A percentile compares a stretch with the other conserved stretches of the same genome.
These are phyloP conservation scores for Macropis europaea DNA, from an alignment of 2,888 invertebrate genomes.

Conservation along the genomic window DNA sequence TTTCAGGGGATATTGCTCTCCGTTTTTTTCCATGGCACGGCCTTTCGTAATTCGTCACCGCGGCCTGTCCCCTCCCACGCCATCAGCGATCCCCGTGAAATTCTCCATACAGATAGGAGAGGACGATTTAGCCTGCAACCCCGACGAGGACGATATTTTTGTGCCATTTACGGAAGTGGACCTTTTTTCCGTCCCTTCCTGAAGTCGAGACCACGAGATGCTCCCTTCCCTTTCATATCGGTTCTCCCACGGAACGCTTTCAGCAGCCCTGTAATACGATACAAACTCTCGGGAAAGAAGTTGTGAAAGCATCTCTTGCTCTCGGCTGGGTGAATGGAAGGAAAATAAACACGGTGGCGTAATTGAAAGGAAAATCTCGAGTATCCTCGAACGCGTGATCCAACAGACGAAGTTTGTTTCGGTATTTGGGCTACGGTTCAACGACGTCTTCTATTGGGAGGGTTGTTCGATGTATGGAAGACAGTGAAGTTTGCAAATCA, in stretches of 20 bases:
- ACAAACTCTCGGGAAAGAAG: constrained; percentile 27
- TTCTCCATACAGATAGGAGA: constrained; percentile 34
- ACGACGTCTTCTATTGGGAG: too few relatives aligned
- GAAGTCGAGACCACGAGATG: constrained; percentile 24
- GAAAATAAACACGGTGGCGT: constrained; percentile 16
- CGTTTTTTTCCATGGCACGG: constrained; percentile 4
- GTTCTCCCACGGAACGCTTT: constrained; percentile 36
- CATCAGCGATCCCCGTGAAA: background rate
- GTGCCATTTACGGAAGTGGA: constrained; percentile 46
- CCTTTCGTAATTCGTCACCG: constrained; percentile 43
- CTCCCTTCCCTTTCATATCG: constrained; percentile 26
- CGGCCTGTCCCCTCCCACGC: background rate
- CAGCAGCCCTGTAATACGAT: constrained; percentile 39
- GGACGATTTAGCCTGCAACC: constrained; percentile 33
- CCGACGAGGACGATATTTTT: constrained; percentile 42
- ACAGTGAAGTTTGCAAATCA: too few relatives aligned
- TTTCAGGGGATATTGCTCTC: constrained; percentile 37
- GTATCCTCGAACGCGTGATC: background rate
- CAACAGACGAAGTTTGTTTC: too few relatives aligned
- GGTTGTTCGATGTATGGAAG: too few relatives aligned
- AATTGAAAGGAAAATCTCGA: constrained; percentile 25
- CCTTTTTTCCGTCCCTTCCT: constrained; percentile 24
- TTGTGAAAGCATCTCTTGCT: background rate
- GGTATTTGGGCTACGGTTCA: too few relatives aligned
- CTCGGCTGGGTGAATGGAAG: background rate